Evolutionary conservation across 2,113 vertebrate species (phyloP), one percentile per base, ranked within the genome.

Genomic region (Elaphurus davidianus): DNA sequence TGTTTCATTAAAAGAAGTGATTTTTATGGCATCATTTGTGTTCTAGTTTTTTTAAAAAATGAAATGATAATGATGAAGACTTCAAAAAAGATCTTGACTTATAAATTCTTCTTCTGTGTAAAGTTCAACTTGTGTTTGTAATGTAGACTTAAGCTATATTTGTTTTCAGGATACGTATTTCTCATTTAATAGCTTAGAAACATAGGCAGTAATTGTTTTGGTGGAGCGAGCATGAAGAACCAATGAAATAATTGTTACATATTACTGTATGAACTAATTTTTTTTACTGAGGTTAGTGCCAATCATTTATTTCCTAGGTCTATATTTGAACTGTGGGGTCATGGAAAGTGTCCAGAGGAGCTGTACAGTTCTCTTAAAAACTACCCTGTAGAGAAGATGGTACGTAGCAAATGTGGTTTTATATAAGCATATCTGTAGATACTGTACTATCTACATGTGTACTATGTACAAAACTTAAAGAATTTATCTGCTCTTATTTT

Each of bases 311-410:
- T 90, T 98, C 99, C 92, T 98, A 99, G 99, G 98, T 99, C 99
- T 97, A 97, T 99, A 74, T 99, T 99, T 99, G 99, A 99, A 93
- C 98, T 99, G 2, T 99, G 99, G 99, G 99, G 99, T 93, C 99
- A 99, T 94, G 99, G 99, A 95, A 98, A 90, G 94, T 99, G 99
- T 90, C 97, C 98, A 0, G 98, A 98, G 52, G 99, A 99, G 76
- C 99, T 99, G 92, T 99, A 99, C 98, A 97, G 97, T 54, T 99
- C 99, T 91, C 97, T 99, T 96, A 98, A 99, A 98, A 99, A 57
- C 78, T 99, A 99, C 94, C 99, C 99, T 17, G 2, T 85, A 97
- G 99, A 99, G 62, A 99, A 98, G 84, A 99, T 99, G 99, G 99
- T 99, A 97, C 47, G 98, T 95, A 54, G 83, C 4, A 28, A 64